These are phyloP conservation scores for Budorcas taxicolor DNA, from an alignment of 2,113 vertebrate species.

Conservation along the genomic window DNA sequence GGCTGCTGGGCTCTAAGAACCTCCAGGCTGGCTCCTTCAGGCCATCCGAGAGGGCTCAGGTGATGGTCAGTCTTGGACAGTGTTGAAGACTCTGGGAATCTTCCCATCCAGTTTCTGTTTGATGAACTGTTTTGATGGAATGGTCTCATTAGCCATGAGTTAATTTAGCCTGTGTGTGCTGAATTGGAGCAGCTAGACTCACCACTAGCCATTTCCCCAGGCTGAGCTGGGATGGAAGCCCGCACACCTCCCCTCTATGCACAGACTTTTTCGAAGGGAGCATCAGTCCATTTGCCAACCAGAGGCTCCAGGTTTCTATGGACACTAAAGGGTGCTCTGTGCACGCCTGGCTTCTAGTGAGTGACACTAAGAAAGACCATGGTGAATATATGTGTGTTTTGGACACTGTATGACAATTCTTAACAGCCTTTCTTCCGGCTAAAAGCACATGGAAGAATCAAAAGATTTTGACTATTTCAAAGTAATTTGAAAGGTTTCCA, in stretches of 20 bases:
- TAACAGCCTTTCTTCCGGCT: not conserved
- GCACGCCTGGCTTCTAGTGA: accelerated
- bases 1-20: not conserved
- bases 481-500: not conserved
- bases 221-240: not conserved
- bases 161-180: not conserved
- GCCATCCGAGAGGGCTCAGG: not conserved
- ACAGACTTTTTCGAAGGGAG: not conserved
- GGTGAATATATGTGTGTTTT: not conserved
- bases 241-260: accelerated
- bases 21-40: not conserved
- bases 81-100: not conserved
- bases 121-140: not conserved
- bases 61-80: not conserved
- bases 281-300: too few relatives aligned
- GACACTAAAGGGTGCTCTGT: accelerated
- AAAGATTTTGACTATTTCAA: not conserved
- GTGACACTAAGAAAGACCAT: accelerated
- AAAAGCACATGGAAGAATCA: not conserved
- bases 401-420: not conserved
- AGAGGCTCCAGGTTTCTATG: not conserved
- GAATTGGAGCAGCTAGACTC: not conserved
- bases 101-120: not conserved
- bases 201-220: not conserved
- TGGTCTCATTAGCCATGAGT: not conserved